phyloP scores from a whole-genome alignment of 2,888 invertebrate species.

The Diploptera punctata region DNA sequence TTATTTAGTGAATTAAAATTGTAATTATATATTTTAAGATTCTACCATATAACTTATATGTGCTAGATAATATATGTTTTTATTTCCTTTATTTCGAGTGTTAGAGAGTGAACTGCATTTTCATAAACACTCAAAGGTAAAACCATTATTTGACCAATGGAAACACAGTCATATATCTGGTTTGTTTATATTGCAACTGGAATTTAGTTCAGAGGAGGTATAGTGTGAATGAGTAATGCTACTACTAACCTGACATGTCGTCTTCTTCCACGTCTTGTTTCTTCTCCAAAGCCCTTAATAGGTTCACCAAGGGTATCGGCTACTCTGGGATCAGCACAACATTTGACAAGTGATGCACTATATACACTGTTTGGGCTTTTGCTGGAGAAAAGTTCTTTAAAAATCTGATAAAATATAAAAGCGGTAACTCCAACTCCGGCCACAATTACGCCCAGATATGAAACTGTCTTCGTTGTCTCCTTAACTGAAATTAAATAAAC shows the following conservation, averaged over 20 bases:
- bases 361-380: conserved; percentile 88
- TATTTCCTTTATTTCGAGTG: too few species aligned
- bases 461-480: conserved; percentile 88
- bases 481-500: conserved; percentile 66
- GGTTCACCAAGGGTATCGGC: conserved; percentile 88
- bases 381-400: conserved; percentile 86
- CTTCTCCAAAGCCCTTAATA: conserved; percentile 89
- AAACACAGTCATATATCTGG: too few species aligned
- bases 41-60: too few species aligned
- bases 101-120: too few species aligned
- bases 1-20: too few species aligned
- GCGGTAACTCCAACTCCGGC: conserved; percentile 82
- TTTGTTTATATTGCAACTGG: too few species aligned
- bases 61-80: too few species aligned
- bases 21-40: too few species aligned
- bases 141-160: too few species aligned
- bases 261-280: conserved; percentile 79
- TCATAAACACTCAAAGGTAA: too few species aligned
- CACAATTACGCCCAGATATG: conserved; percentile 83
- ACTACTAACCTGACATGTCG: conserved; percentile 73
- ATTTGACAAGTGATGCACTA: conserved; percentile 75
- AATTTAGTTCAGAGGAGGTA: too few species aligned
- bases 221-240: too few species aligned
- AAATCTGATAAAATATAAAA: conserved; percentile 82
- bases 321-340: conserved; percentile 76